These are phyloP conservation scores for Cephalopholis sonnerati DNA, from an alignment of 2,113 vertebrate species.

Conservation along the genomic window DNA sequence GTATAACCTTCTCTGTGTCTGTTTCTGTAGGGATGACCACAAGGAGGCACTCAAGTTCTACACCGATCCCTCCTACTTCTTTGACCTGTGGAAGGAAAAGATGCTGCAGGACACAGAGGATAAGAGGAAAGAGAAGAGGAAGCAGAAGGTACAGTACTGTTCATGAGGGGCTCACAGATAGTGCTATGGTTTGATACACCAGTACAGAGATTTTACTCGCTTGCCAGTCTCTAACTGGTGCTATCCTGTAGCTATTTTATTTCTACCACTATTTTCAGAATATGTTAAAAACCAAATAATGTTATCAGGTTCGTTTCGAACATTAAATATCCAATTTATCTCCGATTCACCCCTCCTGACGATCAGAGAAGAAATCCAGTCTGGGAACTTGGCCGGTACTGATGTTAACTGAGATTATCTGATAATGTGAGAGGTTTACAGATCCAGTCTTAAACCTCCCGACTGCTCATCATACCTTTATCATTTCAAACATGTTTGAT, in stretches of 20 bases:
- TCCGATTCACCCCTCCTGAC: too few relatives aligned
- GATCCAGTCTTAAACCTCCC: too few relatives aligned
- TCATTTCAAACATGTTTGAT: too few relatives aligned
- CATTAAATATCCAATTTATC: too few relatives aligned
- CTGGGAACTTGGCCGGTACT: too few relatives aligned
- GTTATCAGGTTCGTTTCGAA: not conserved
- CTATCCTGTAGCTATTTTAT: not conserved
- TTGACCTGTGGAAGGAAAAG: conserved; percentile 98
- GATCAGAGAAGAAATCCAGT: too few relatives aligned
- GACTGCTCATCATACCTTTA: too few relatives aligned
- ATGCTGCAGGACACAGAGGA: conserved; percentile 99
- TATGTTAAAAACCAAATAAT: not conserved
- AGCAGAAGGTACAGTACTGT: conserved; percentile 80
- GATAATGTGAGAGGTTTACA: too few relatives aligned
- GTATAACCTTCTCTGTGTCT: not conserved
- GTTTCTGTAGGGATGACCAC: conserved; percentile 91
- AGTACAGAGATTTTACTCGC: too few relatives aligned
- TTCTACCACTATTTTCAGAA: too few relatives aligned
- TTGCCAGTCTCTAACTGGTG: not conserved
- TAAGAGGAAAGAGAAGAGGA: conserved; percentile 94
- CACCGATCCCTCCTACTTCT: conserved; percentile 99
- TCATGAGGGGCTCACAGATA: not conserved
- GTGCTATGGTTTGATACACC: not conserved
- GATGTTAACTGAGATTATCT: too few relatives aligned
- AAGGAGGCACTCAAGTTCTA: conserved; percentile 98